A percentile compares a stretch with the other conserved stretches of the same genome.
These are phyloP conservation scores for Silurus asotus DNA, from an alignment of 2,113 vertebrate genomes.

Conservation along the genomic window DNA sequence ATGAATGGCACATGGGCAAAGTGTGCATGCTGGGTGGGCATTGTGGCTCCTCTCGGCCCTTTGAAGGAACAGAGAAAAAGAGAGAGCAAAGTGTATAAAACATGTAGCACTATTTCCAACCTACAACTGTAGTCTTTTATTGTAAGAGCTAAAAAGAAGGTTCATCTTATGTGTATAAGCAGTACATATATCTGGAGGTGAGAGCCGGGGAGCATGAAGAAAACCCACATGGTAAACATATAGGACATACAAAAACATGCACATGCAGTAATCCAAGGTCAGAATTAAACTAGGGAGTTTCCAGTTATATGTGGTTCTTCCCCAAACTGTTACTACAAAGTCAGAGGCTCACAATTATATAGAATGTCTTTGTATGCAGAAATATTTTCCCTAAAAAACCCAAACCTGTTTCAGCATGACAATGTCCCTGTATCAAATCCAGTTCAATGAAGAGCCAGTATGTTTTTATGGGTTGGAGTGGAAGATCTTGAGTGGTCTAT, in stretches of 20 bases:
- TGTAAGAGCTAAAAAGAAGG: background rate
- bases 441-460: too few species aligned
- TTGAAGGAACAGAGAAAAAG: background rate
- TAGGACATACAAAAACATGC: background rate
- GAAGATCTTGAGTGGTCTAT: too few species aligned
- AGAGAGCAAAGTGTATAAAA: background rate
- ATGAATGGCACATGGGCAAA: conserved; percentile 41
- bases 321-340: too few species aligned
- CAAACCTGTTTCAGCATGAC: too few species aligned
- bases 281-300: background rate
- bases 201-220: background rate
- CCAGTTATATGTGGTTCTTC: too few species aligned
- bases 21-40: conserved; percentile 34
- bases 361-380: too few species aligned
- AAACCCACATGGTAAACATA: background rate
- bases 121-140: conserved; percentile 9
- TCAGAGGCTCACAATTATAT: too few species aligned
- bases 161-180: background rate
- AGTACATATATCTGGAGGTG: background rate
- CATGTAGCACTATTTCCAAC: background rate
- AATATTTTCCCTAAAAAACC: too few species aligned
- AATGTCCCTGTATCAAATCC: too few species aligned
- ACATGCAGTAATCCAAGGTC: background rate
- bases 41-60: background rate
- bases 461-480: too few species aligned